Evolutionary conservation across 2,888 invertebrate species (phyloP).

Genomic region (Zaprionus obscuricornis): DNA sequence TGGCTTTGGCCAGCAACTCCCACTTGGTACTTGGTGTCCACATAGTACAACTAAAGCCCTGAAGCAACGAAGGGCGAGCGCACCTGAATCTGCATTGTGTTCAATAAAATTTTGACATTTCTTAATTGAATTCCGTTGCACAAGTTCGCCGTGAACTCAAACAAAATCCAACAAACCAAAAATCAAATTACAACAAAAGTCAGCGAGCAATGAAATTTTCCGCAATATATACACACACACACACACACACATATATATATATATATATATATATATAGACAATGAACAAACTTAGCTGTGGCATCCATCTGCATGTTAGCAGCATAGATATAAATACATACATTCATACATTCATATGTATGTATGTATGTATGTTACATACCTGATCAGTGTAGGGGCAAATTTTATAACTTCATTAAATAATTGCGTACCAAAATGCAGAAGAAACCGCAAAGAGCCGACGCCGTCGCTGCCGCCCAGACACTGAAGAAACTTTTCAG

Average conservation of each 20-base stretch:
- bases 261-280: constrained; percentile 9
- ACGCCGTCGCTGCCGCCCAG: constrained; percentile 39
- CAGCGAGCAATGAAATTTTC: constrained; percentile 71
- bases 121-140: constrained; percentile 78
- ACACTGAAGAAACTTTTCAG: constrained; percentile 52
- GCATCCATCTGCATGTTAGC: constrained; percentile 33
- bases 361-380: constrained; percentile 23
- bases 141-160: constrained; percentile 70
- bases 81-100: constrained; percentile 68
- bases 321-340: neutral
- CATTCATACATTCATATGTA: no score
- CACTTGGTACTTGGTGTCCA: no score
- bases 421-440: constrained; percentile 76
- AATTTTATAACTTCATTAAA: constrained; percentile 80
- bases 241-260: constrained; percentile 5
- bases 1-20: constrained; percentile 9
- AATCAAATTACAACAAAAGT: constrained; percentile 80
- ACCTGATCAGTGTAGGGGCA: constrained; percentile 57
- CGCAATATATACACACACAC: constrained; percentile 32
- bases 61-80: constrained; percentile 13
- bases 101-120: constrained; percentile 79
- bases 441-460: constrained; percentile 50
- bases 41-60: constrained; percentile 23
- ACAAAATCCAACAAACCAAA: constrained; percentile 79
- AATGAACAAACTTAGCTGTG: constrained; percentile 33